Evolutionary conservation across 2,888 invertebrate species (phyloP).

Genomic region (Uloborus plumipes): DNA sequence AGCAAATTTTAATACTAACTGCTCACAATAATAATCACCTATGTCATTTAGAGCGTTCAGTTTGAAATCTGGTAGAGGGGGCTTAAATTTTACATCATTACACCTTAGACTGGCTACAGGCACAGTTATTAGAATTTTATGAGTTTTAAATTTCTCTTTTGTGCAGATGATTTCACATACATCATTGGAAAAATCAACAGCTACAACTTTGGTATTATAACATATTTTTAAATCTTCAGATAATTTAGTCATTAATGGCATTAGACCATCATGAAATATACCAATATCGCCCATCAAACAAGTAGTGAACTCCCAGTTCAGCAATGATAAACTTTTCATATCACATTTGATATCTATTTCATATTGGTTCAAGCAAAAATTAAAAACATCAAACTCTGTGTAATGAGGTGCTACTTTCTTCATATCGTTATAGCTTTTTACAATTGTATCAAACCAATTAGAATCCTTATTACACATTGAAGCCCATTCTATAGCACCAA

Average conservation of each 20-base stretch:
- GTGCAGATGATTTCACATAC: slow-evolving; percentile 19
- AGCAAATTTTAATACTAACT: slow-evolving; percentile 72
- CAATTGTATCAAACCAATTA: slow-evolving; percentile 25
- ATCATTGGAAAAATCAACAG: slow-evolving; percentile 33
- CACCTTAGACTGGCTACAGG: slow-evolving; percentile 72
- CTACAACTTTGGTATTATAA: slow-evolving; percentile 19
- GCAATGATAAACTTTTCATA: slow-evolving; percentile 28
- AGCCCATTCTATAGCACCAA: slow-evolving; percentile 36
- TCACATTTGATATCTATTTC: slow-evolving; percentile 33
- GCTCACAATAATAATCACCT: slow-evolving; percentile 73
- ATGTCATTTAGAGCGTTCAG: slow-evolving; percentile 70
- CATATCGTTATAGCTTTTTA: slow-evolving; percentile 15
- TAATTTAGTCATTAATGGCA: slow-evolving; percentile 12
- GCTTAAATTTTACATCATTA: slow-evolving; percentile 70
- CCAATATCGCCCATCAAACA: slow-evolving; percentile 33
- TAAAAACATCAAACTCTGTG: slow-evolving; percentile 25
- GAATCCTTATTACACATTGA: slow-evolving; percentile 8
- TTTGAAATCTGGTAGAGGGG: slow-evolving; percentile 72
- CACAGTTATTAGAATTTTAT: slow-evolving; percentile 71
- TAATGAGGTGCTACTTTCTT: slow-evolving; percentile 1
- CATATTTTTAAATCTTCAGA: slow-evolving; percentile 13
- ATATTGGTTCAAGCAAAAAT: slow-evolving; percentile 9
- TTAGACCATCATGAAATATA: slow-evolving; percentile 29
- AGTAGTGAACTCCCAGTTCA: slow-evolving; percentile 30
- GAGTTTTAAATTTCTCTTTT: slow-evolving; percentile 7